Conservation (phyloP, 2,888 invertebrate species). For the Pogonocherus hispidulus region DNA sequence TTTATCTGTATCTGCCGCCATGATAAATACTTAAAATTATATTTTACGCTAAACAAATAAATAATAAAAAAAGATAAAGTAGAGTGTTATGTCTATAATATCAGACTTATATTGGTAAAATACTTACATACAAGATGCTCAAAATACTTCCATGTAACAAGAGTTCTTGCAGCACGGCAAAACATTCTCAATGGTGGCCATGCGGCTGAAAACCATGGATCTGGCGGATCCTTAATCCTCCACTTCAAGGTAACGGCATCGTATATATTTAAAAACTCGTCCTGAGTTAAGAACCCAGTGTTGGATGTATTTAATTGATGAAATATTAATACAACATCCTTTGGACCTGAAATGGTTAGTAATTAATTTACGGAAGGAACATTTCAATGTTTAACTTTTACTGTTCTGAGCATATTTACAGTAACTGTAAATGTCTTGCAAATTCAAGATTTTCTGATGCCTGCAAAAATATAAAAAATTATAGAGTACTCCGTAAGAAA, state of each 20-base stretch:
- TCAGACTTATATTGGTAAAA: background rate
- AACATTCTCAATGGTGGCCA: constrained; percentile 75
- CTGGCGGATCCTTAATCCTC: constrained; percentile 78
- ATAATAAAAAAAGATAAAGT: no score
- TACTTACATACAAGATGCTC: constrained; percentile 80
- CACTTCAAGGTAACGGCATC: constrained; percentile 82
- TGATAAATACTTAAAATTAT: no score
- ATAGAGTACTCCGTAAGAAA: no score
- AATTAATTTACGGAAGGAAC: background rate
- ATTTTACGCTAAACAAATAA: no score
- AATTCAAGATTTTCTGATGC: constrained; percentile 7
- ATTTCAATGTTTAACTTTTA: background rate
- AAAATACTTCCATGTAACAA: constrained; percentile 81
- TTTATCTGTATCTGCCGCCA: no score
- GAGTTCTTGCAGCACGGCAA: constrained; percentile 73
- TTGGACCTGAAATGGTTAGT: constrained; percentile 70
- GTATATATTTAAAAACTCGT: constrained; percentile 82
- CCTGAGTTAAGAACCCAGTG: constrained; percentile 76
- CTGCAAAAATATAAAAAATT: background rate
- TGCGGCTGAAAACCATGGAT: constrained; percentile 81
- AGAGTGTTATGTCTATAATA: no score
- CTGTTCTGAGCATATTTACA: background rate
- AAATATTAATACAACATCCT: constrained; percentile 85
- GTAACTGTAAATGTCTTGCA: background rate
- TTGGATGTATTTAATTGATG: constrained; percentile 81